These are phyloP conservation scores for Cottus gobio DNA, from an alignment of 2,113 vertebrate genomes.

Conservation along the genomic window DNA sequence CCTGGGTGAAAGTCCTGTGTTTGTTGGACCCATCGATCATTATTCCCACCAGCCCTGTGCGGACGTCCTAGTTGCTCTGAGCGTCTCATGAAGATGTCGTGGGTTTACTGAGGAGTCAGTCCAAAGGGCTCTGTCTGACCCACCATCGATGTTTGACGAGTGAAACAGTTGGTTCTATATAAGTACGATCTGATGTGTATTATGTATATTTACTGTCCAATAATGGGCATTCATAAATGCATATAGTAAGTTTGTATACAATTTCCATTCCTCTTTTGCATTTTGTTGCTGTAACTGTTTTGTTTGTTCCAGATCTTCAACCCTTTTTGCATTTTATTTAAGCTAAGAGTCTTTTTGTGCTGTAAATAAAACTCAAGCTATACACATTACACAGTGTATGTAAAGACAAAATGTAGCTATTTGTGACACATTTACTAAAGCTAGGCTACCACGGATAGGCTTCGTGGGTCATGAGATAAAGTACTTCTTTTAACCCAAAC, in stretches of 20 bases:
- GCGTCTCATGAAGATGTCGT: too few relatives aligned
- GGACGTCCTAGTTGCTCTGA: too few relatives aligned
- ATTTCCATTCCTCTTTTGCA: background rate
- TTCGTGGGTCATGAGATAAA: too few relatives aligned
- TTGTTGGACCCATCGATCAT: too few relatives aligned
- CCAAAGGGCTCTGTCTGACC: too few relatives aligned
- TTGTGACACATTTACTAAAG: background rate
- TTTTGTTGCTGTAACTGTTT: background rate
- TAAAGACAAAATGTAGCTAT: background rate
- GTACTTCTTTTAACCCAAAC: background rate
- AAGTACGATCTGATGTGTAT: background rate
- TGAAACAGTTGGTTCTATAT: too few relatives aligned
- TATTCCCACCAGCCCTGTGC: too few relatives aligned
- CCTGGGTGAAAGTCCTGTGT: too few relatives aligned
- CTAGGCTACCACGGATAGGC: background rate
- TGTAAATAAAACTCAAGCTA: background rate
- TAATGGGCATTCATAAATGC: background rate
- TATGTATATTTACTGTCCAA: background rate
- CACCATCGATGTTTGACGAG: too few relatives aligned
- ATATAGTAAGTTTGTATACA: background rate
- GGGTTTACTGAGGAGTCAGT: too few relatives aligned
- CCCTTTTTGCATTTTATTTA: too few relatives aligned
- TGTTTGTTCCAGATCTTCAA: background rate
- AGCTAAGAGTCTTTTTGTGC: too few relatives aligned
- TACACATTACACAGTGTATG: background rate